Percentiles rank a stretch among this genome's conserved stretches.
These are phyloP conservation scores for Xiphophorus maculatus DNA, from an alignment of 2,113 vertebrate genomes.

Conservation along the genomic window DNA sequence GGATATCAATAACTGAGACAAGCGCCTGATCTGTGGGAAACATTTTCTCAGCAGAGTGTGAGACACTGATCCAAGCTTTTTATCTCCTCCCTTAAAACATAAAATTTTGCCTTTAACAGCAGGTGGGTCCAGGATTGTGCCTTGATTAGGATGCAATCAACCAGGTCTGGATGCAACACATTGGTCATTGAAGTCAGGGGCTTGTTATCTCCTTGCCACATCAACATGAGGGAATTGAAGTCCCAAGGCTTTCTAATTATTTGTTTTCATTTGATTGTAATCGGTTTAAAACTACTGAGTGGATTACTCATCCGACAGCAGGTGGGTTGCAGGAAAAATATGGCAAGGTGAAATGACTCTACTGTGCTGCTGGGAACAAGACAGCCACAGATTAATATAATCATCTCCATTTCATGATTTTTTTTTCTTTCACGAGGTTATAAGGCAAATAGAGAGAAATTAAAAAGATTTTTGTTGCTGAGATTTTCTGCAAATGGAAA, in stretches of 20 bases:
- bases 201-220: slow-evolving; percentile 40
- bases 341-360: slow-evolving; percentile 20
- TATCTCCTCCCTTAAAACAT: slow-evolving; percentile 39
- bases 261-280: slow-evolving; percentile 55
- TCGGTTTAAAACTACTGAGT: slow-evolving; percentile 30
- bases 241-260: slow-evolving; percentile 52
- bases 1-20: slow-evolving; percentile 58
- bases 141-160: slow-evolving; percentile 28
- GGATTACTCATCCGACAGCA: slow-evolving; percentile 7
- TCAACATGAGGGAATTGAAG: slow-evolving; percentile 24
- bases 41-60: slow-evolving; percentile 47
- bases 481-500: too few relatives aligned
- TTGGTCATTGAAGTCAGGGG: slow-evolving; percentile 32
- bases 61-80: slow-evolving; percentile 31
- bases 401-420: too few relatives aligned
- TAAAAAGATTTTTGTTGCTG: too few relatives aligned
- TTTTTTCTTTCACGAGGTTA: too few relatives aligned
- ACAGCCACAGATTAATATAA: not conserved
- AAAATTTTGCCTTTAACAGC: slow-evolving; percentile 31
- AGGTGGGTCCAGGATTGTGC: slow-evolving; percentile 7
- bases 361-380: slow-evolving; percentile 23
- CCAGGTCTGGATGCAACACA: slow-evolving; percentile 35
- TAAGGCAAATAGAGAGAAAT: too few relatives aligned
- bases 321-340: slow-evolving; percentile 2
- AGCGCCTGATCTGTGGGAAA: slow-evolving; percentile 55